phyloP scores from a whole-genome alignment of 2,113 vertebrate species.

The Arothron firmamentum region DNA sequence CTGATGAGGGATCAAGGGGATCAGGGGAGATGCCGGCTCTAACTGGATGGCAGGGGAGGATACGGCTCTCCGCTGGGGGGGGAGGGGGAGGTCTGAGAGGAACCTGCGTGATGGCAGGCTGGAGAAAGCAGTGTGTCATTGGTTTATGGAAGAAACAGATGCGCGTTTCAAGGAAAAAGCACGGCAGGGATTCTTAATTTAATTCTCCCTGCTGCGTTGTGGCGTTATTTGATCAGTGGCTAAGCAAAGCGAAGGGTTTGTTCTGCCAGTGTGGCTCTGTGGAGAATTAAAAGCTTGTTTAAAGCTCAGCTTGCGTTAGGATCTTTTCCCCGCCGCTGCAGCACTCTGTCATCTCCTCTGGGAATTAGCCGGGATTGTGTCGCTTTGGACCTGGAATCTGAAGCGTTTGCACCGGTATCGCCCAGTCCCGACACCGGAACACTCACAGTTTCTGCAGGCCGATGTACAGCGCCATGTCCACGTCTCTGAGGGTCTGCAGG shows the following conservation, averaged over 20 bases:
- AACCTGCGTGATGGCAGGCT: conserved; percentile 22
- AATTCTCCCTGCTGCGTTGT: conserved; percentile 59
- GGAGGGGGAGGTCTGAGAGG: conserved; percentile 6
- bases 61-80: conserved; percentile 26
- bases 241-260: conserved; percentile 37
- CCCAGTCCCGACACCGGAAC: neutral
- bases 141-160: conserved; percentile 33
- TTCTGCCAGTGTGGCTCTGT: conserved; percentile 32
- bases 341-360: conserved; percentile 26
- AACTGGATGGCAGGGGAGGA: conserved; percentile 47
- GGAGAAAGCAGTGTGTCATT: conserved; percentile 30
- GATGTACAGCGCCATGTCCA: conserved; percentile 98
- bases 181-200: conserved; percentile 53
- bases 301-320: conserved; percentile 41
- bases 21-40: conserved; percentile 50
- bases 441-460: conserved; percentile 98
- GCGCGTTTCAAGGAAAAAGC: conserved; percentile 11
- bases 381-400: conserved; percentile 24
- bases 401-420: neutral
- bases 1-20: conserved; percentile 71
- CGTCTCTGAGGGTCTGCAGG: conserved; percentile 88
- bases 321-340: conserved; percentile 7
- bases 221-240: conserved; percentile 59
- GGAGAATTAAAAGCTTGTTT: conserved; percentile 59
- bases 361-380: conserved; percentile 31